Percentiles rank a stretch among this genome's conserved stretches.
Evolutionary conservation across 2,888 invertebrate species (phyloP).

Genomic region (Magallana nippona): DNA sequence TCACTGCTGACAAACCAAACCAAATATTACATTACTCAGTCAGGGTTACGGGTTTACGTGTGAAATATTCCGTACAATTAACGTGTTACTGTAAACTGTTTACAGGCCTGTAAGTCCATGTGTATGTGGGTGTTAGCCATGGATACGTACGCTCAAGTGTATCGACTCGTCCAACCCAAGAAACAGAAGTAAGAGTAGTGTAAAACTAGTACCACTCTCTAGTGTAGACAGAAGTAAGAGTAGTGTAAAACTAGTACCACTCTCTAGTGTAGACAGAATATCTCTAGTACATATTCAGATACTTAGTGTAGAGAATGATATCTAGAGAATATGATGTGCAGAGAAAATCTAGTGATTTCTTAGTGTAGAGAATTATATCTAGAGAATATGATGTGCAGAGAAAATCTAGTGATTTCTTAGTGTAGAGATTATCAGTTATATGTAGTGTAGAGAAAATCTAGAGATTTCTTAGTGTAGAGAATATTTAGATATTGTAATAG

Average conservation of each 20-base stretch:
- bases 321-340: too few relatives aligned
- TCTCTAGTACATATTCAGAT: too few relatives aligned
- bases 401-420: too few relatives aligned
- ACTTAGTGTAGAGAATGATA: too few relatives aligned
- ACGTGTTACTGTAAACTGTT: conserved; percentile 13
- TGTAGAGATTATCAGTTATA: too few relatives aligned
- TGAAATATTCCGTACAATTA: neutral
- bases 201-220: neutral
- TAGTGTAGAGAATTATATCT: too few relatives aligned
- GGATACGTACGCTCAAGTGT: conserved; percentile 92
- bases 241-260: neutral
- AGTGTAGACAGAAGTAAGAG: conserved; percentile 53
- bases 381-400: too few relatives aligned
- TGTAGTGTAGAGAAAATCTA: too few relatives aligned
- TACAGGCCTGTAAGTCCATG: conserved; percentile 91
- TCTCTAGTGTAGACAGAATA: neutral
- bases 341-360: too few relatives aligned
- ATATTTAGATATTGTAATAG: too few relatives aligned
- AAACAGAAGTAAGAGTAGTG: conserved; percentile 84
- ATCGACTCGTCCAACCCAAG: conserved; percentile 93
- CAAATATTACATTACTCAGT: neutral
- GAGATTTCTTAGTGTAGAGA: too few relatives aligned
- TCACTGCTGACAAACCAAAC: neutral
- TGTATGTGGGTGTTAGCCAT: conserved; percentile 96
- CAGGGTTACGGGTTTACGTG: neutral